A percentile compares a stretch with the other conserved stretches of the same genome.
These are phyloP conservation scores for Acleris cristana DNA, from an alignment of 2,888 invertebrate genomes.

Conservation along the genomic window DNA sequence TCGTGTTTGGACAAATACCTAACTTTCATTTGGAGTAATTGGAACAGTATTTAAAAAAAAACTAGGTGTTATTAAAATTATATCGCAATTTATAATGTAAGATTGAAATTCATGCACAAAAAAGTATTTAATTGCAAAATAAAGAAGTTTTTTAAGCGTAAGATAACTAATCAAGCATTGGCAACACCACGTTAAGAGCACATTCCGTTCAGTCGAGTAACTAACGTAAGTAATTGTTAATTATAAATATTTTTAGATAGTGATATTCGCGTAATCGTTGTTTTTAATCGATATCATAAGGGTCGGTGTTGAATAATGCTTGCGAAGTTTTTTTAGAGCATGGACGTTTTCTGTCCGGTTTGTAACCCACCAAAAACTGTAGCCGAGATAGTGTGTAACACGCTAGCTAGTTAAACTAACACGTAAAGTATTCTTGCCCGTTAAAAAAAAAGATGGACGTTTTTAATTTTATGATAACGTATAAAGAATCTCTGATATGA, in stretches of 20 bases:
- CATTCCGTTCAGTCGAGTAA: slow-evolving; percentile 77
- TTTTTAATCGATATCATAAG: slow-evolving; percentile 39
- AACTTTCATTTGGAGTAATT: slow-evolving; percentile 46
- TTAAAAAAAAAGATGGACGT: neutral
- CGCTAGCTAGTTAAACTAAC: slow-evolving; percentile 29
- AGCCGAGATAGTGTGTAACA: slow-evolving; percentile 21
- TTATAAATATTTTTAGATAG: slow-evolving; percentile 56
- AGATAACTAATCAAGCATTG: slow-evolving; percentile 58
- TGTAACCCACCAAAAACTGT: slow-evolving; percentile 12
- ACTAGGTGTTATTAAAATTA: slow-evolving; percentile 59
- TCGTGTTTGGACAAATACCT: neutral
- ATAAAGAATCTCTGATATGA: neutral
- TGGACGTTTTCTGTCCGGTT: slow-evolving; percentile 28
- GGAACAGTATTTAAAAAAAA: slow-evolving; percentile 63
- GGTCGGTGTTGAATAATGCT: slow-evolving; percentile 30
- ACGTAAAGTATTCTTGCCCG: slow-evolving; percentile 18
- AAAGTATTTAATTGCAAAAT: slow-evolving; percentile 64
- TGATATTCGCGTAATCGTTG: slow-evolving; percentile 57
- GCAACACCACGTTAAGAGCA: slow-evolving; percentile 71
- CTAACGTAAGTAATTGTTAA: slow-evolving; percentile 62
- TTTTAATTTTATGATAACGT: too few species aligned
- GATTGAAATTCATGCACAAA: slow-evolving; percentile 73
- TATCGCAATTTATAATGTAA: slow-evolving; percentile 61
- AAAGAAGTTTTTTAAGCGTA: slow-evolving; percentile 52
- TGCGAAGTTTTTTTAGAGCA: slow-evolving; percentile 16